Base-by-base conservation (phyloP, 2,113 vertebrate genomes). In the Cyanocitta stelleri region DNA sequence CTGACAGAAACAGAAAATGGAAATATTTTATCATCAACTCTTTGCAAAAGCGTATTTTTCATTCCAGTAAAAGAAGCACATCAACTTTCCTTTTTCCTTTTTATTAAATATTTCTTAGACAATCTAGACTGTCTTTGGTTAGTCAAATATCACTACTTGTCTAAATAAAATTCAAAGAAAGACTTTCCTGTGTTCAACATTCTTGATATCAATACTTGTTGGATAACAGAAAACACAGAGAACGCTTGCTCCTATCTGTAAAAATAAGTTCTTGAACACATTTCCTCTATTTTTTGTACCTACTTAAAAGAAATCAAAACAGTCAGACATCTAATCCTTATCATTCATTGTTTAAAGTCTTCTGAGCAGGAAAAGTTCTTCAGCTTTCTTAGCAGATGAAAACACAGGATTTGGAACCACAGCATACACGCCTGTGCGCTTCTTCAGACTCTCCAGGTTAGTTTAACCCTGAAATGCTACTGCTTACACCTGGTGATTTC, bases 1-100 rank as follows among this genome's bases (percentile, higher is more conserved):
- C 89, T 79, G 71, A 94, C 89, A 91, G 84, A 95, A 96, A 93
- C 58, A 91, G 77, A 91, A 95, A 89, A 35, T 2, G 7, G 66
- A 91, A 92, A 91, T 24, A 56, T 26, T 92, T 91, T n/a, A 89
- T 77, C 75, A 90, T 35, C 56, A 85, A 54, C 41, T 56, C 66
- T 79, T 81, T 51, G 67, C 52, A 92, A 87, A 95, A 68, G n/a
- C 0, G 0, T 74, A 33, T 55, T 95, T 95, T 92, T 90, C 85
- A 87, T 89, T 85, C 63, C 91, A 94, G 37, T 41, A 78, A 52
- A 91, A 79, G 44, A 87, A 92, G 78, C 46, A 89, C 66, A 87
- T 41, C 41, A 58, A 68, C 58, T 79, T 87, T 89, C 58, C 27
- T 91, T 94, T 71, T 95, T 66, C 58, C 54, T 54, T 41, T 66